Conservation (phyloP, 2,888 invertebrate species). For the Cotesia congregata region DNA sequence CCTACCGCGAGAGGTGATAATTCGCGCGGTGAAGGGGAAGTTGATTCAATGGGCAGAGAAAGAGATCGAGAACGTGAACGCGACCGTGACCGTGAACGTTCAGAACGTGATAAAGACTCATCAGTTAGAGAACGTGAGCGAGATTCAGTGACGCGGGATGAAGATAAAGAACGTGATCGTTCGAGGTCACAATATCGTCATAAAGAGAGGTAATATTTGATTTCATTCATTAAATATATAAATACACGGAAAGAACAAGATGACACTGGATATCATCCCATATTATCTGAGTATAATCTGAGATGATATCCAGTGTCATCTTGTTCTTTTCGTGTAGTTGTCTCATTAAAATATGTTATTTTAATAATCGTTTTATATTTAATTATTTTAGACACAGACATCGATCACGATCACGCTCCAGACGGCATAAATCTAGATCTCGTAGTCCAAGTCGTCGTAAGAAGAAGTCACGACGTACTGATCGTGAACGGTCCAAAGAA, state of each 20-base stretch:
- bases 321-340: too few species aligned
- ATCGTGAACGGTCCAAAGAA: constrained; percentile 74
- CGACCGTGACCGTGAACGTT: constrained; percentile 59
- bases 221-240: neutral
- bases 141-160: constrained; percentile 69
- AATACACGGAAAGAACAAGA: too few species aligned
- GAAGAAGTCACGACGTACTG: constrained; percentile 81
- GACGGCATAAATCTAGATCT: constrained; percentile 80
- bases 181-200: constrained; percentile 76
- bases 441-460: constrained; percentile 80
- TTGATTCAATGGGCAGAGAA: constrained; percentile 60
- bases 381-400: constrained; percentile 61
- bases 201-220: constrained; percentile 72
- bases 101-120: constrained; percentile 62
- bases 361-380: constrained; percentile 18
- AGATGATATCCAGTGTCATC: too few species aligned
- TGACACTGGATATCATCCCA: too few species aligned
- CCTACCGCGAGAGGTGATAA: constrained; percentile 60
- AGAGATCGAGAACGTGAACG: constrained; percentile 59
- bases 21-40: constrained; percentile 51
- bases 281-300: too few species aligned
- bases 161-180: constrained; percentile 67
- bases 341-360: constrained; percentile 10
- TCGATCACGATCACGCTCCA: constrained; percentile 73
- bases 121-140: constrained; percentile 63